Base-by-base conservation (phyloP, 2,888 invertebrate species). In the Oithona nana region DNA sequence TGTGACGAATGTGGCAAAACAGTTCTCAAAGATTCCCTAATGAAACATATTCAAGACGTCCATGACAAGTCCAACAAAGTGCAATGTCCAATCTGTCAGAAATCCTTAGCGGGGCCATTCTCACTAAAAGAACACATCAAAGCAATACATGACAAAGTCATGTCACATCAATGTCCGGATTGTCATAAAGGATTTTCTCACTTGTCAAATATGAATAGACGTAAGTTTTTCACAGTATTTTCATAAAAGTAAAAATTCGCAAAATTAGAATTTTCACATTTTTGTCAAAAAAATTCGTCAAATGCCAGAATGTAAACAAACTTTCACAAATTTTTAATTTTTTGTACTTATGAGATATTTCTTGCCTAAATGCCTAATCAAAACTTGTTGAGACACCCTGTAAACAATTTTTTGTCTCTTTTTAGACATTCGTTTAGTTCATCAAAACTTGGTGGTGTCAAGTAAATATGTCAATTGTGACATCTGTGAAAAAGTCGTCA, bases 1-100 rank as follows among this genome's bases (percentile, higher is more conserved):
- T 54, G 54, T 54, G 54, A 26, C 3, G 54, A 54, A 54, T 54
- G 54, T 54, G 8, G 54, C 1, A 54, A 54, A 54, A 26, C 26
- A 16, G 26, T 54, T 16, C 24, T 54, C 2, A 54, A 26, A 11
- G 54, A 54, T 16, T 54, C 54, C 16, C 26, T 54, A 3, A 16
- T 26, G 16, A 54, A 54, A 26, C 54, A 54, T 11, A 6, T 54
- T 2, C 22, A 54, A 26, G 54, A 54, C 26, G 11, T 3, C 3
- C 54, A 54, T 54, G 54, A 54, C 3, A 54, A 54, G 26, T 24
- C 24, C 24, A 54, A 54, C 26, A 20, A 11, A 26, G 13, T 6
- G 24, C 6, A 54, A 26, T 54, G 54, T 54, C 54, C 20, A 1
- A 16, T 24, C 13, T 54, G 54, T 24, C 22, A 26, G 6, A 54